Conservation (phyloP, 2,888 invertebrate genomes). For the Acrobasis suavella region DNA sequence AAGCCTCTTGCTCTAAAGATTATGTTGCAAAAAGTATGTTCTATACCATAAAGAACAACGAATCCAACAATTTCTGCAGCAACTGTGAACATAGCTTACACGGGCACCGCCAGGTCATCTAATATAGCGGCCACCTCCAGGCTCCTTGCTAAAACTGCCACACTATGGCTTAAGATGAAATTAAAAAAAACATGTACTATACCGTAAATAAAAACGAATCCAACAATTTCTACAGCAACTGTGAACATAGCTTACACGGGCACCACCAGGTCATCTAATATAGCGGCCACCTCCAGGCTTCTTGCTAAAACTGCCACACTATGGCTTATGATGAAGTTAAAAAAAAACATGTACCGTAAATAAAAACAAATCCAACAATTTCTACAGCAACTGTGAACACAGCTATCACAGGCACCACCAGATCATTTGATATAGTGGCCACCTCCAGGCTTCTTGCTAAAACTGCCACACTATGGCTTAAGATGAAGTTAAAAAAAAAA, state of each 20-base stretch:
- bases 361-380: conserved; percentile 70
- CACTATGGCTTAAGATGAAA: conserved; percentile 37
- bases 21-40: no score
- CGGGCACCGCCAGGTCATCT: conserved; percentile 66
- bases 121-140: conserved; percentile 58
- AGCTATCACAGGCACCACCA: conserved; percentile 63
- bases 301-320: conserved; percentile 60
- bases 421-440: conserved; percentile 61
- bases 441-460: conserved; percentile 62
- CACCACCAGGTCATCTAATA: conserved; percentile 65
- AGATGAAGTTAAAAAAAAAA: neutral
- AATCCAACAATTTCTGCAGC: conserved; percentile 69
- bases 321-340: neutral
- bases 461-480: conserved; percentile 53
- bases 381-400: conserved; percentile 65
- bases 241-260: conserved; percentile 67
- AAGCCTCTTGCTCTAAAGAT: neutral
- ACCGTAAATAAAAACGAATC: conserved; percentile 76
- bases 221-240: conserved; percentile 63
- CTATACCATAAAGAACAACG: conserved; percentile 74
- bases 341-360: conserved; percentile 61
- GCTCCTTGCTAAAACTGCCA: conserved; percentile 63
- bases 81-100: conserved; percentile 62
- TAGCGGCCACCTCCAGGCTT: conserved; percentile 58
- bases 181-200: conserved; percentile 23